A percentile compares a stretch with the other conserved stretches of the same genome.
These are phyloP conservation scores for Triops longicaudatus DNA, from an alignment of 1,140 invertebrate genomes.

Conservation along the genomic window DNA sequence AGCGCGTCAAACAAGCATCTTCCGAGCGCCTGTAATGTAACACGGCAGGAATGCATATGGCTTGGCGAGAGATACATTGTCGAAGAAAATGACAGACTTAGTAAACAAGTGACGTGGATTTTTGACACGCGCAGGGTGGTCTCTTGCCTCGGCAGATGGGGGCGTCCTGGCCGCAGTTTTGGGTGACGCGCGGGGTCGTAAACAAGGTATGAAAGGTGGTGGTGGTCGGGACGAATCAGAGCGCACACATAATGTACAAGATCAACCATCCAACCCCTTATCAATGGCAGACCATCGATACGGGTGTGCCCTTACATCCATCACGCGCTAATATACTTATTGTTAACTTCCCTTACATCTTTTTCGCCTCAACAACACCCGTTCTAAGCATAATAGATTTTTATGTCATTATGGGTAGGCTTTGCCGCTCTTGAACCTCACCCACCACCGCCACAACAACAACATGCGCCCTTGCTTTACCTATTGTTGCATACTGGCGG, in stretches of 20 bases:
- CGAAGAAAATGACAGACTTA: background rate
- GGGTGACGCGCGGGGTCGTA: background rate
- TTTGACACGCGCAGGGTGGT: slow-evolving; percentile 5
- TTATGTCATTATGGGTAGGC: background rate
- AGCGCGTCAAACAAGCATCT: background rate
- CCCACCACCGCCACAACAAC: background rate
- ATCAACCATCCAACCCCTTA: background rate
- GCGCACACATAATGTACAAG: background rate
- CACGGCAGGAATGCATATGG: background rate
- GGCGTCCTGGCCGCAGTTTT: background rate
- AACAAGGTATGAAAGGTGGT: background rate
- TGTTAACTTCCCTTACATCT: background rate
- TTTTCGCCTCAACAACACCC: background rate
- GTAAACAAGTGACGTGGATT: background rate
- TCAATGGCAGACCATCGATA: background rate
- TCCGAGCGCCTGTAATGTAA: background rate
- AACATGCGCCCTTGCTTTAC: background rate
- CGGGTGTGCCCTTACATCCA: slow-evolving; percentile 9
- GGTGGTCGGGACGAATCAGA: background rate
- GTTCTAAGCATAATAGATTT: background rate
- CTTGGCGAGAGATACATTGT: background rate
- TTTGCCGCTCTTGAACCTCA: too few species aligned
- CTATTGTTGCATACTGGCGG: background rate
- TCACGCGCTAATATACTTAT: background rate
- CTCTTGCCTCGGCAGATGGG: background rate